A percentile compares a stretch with the other conserved stretches of the same genome.
Conservation (phyloP, 2,888 invertebrate species). For the Rotaria sp. region DNA sequence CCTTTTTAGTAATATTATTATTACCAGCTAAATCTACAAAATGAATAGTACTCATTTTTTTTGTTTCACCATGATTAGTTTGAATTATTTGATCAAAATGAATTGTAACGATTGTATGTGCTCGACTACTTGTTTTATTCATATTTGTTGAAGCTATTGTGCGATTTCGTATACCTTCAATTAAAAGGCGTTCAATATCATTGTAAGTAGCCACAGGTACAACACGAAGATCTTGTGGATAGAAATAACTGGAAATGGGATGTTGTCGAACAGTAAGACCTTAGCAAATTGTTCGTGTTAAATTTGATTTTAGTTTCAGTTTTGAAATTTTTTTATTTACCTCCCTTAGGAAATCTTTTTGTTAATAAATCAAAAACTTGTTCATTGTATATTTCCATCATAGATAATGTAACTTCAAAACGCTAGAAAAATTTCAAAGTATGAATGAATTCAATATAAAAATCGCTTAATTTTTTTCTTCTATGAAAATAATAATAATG, state of each 20-base stretch:
- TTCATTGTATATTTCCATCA: conserved; percentile 63
- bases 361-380: conserved; percentile 59
- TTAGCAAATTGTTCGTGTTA: conserved; percentile 40
- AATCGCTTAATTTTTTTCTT: no score
- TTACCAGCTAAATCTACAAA: conserved; percentile 51
- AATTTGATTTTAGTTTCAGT: neutral
- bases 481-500: no score
- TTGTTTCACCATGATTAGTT: conserved; percentile 57
- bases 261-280: conserved; percentile 60
- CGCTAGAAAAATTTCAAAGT: conserved; percentile 23
- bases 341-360: conserved; percentile 48
- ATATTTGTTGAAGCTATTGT: conserved; percentile 62
- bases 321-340: conserved; percentile 48
- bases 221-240: conserved; percentile 47
- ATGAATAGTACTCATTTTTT: conserved; percentile 57
- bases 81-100: conserved; percentile 59
- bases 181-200: conserved; percentile 59
- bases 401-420: conserved; percentile 58
- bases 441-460: no score
- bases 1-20: no score
- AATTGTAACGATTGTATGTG: conserved; percentile 61
- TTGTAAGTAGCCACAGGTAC: conserved; percentile 54
- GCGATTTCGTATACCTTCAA: conserved; percentile 59
- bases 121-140: conserved; percentile 60
- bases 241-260: conserved; percentile 59